These are phyloP conservation scores for Antedon mediterranea DNA, from an alignment of 53 echinoderm and acorn worm genomes.

Conservation along the genomic window DNA sequence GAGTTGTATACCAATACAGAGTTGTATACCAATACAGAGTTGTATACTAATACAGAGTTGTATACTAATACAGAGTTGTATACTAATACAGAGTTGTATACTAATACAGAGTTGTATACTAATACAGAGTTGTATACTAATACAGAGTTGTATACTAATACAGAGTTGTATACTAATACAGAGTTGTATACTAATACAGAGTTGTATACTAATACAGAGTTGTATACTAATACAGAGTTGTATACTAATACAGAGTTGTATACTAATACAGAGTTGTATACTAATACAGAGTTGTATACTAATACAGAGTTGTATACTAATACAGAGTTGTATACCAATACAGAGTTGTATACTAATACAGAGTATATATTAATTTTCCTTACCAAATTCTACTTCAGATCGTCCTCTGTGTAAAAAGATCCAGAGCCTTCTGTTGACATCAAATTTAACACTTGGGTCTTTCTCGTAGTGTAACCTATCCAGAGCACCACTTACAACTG, in stretches of 20 bases:
- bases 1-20: too few species aligned
- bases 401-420: slow-evolving; percentile 71
- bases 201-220: too few species aligned
- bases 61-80: not conserved
- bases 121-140: too few species aligned
- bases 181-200: not conserved
- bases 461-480: slow-evolving; percentile 96
- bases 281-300: not conserved
- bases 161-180: too few species aligned
- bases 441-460: slow-evolving; percentile 91
- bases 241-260: not conserved
- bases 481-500: slow-evolving; percentile 83
- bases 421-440: slow-evolving; percentile 77
- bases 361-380: slow-evolving; percentile 3
- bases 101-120: not conserved
- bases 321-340: not conserved
- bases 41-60: not conserved
- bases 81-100: too few species aligned
- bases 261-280: too few species aligned
- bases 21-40: too few species aligned
- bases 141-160: not conserved
- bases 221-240: not conserved
- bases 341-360: not conserved
- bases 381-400: slow-evolving; percentile 72
- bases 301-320: not conserved